Evolutionary conservation across 2,888 invertebrate species (phyloP), one percentile per base, ranked within the genome.

Genomic region (Amblyjoppa proteus): DNA sequence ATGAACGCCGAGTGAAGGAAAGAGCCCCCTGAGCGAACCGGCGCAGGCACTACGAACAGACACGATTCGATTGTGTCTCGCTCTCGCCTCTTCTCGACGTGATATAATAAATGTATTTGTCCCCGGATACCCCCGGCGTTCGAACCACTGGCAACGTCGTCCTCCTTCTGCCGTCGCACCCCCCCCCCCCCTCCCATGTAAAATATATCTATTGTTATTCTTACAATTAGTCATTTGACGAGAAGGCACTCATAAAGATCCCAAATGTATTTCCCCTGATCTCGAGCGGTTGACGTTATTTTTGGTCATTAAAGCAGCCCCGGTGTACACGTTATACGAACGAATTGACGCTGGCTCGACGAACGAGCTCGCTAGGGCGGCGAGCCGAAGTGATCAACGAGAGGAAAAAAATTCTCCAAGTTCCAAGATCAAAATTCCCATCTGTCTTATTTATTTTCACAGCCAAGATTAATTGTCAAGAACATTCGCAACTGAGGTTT

Each of bases 171-270:
- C 83, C 76, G 16, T 38, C n/a, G 7, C 25, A 51, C 28, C 68
- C 16, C 53, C 31, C 51, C 66, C 58, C 89, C 89, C 88, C 85
- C 83, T 87, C 80, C 87, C 66, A 82, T 89, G 90, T 91, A 91
- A 92, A 93, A 93, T 92, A 92, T 92, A 92, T 90, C 89, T 91
- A 91, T 93, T 91, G 93, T 93, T 93, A 92, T 91, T 92, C 88
- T 91, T 90, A 91, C 92, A 93, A 93, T 93, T 93, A 93, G 93
- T 93, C 93, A 93, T 92, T 92, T 91, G 92, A 91, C 89, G 89
- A 87, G 90, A 89, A 90, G 90, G 87, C 89, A 89, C 90, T 91
- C 91, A 90, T 90, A 91, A 92, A 92, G 90, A 91, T 91, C 89
- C 89, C 88, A 90, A 91, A 93, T 91, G 90, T 89, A 89, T 92